Evolutionary conservation across 64 coral and sea anemone species (phyloP).

Genomic region (Hydrozoanthus tunicans): DNA sequence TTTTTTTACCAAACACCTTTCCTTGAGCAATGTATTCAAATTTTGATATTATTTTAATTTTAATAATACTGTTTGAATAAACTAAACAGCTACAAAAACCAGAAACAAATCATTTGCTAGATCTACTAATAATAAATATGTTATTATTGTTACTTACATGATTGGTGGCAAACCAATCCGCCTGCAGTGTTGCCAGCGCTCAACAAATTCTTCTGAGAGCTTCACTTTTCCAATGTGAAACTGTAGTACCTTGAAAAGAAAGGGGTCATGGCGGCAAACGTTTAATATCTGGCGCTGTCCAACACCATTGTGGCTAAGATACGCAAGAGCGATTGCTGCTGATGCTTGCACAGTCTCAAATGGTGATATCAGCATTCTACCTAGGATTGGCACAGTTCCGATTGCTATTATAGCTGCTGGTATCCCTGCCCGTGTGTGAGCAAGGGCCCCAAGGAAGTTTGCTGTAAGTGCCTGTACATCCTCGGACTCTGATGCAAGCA

Average conservation of each 20-base stretch:
- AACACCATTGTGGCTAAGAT: conserved; percentile 80
- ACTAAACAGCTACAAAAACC: no score
- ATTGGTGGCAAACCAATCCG: conserved; percentile 85
- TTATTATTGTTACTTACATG: conserved; percentile 69
- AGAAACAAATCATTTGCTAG: neutral
- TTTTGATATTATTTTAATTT: no score
- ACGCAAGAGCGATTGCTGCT: conserved; percentile 88
- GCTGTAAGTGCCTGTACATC: conserved; percentile 76
- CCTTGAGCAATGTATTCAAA: no score
- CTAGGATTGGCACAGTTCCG: conserved; percentile 75
- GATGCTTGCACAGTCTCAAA: conserved; percentile 86
- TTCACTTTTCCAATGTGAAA: conserved; percentile 93
- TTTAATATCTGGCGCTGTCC: conserved; percentile 90
- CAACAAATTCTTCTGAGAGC: conserved; percentile 93
- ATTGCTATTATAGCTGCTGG: conserved; percentile 95
- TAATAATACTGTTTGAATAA: no score
- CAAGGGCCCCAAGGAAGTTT: conserved; percentile 90
- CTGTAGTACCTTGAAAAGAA: conserved; percentile 89
- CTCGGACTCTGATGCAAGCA: conserved; percentile 75
- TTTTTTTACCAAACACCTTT: no score
- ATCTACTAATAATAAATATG: neutral
- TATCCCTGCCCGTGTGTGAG: conserved; percentile 91
- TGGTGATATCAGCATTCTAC: conserved; percentile 80
- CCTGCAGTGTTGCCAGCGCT: conserved; percentile 96
- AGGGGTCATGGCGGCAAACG: conserved; percentile 86